A percentile compares a stretch with the other conserved stretches of the same genome.
Conservation (phyloP, 2,797 vertebrate species). For the Tinamus major region DNA sequence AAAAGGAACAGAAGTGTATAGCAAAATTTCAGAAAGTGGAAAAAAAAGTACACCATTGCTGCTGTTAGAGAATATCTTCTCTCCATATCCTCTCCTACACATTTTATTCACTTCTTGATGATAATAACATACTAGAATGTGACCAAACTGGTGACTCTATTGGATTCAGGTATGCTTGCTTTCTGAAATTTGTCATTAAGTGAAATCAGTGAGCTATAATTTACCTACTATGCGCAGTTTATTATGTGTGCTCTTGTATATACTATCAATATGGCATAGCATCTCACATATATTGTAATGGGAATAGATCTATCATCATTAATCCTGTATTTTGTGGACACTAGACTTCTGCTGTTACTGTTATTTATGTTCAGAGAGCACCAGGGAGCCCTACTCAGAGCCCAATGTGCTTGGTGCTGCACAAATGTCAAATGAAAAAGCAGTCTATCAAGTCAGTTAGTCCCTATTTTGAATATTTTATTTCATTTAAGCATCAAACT, state of each 20-base stretch:
- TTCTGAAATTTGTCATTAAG: background rate
- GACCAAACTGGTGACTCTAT: background rate
- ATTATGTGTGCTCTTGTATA: background rate
- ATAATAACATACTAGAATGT: background rate
- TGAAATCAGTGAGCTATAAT: background rate
- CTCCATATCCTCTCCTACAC: background rate
- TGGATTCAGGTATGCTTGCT: background rate
- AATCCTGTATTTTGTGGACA: background rate
- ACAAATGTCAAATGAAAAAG: background rate
- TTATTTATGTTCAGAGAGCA: background rate
- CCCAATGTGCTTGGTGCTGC: background rate
- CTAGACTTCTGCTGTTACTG: background rate
- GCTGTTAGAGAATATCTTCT: background rate
- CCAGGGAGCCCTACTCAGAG: background rate
- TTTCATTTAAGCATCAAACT: slow-evolving; percentile 44
- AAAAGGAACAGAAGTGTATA: fast-evolving
- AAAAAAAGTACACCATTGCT: background rate
- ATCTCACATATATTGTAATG: background rate
- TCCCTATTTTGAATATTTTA: background rate
- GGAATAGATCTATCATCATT: background rate
- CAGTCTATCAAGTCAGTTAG: background rate
- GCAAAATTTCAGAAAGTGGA: background rate
- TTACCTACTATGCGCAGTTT: background rate
- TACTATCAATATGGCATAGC: background rate
- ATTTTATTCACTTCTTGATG: background rate